Conservation (phyloP, 2,888 invertebrate species). For the Thelaira solivaga region DNA sequence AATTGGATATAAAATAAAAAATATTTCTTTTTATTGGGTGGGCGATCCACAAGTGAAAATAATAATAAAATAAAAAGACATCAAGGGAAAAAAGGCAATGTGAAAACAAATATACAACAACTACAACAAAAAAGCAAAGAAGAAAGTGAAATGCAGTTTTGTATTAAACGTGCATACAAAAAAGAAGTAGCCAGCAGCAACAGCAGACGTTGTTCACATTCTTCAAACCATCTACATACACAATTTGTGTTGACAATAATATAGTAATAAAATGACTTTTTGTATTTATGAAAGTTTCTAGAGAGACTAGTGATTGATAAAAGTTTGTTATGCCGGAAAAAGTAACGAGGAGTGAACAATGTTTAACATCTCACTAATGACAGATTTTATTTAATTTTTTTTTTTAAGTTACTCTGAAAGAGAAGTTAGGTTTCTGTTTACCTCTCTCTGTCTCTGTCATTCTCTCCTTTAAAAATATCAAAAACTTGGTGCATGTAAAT, state of each 20-base stretch:
- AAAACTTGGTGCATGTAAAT: no score
- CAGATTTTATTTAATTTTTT: no score
- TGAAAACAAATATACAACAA: no score
- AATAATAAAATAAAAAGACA: not conserved
- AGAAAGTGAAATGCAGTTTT: not conserved
- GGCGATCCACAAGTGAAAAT: constrained; percentile 36
- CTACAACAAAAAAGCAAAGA: constrained; percentile 10
- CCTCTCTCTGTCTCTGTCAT: no score
- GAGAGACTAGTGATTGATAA: no score
- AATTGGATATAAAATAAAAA: constrained; percentile 53
- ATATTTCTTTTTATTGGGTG: constrained; percentile 58
- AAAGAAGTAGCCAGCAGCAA: not conserved
- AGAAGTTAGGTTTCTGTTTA: no score
- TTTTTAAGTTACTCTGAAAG: no score
- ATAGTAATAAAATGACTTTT: not conserved
- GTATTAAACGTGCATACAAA: not conserved
- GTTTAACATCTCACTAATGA: no score
- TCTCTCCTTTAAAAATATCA: no score
- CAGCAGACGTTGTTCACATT: not conserved
- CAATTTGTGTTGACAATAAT: constrained; percentile 22
- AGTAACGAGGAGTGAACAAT: no score
- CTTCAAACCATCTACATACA: not conserved
- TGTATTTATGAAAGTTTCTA: not conserved
- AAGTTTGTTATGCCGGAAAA: no score
- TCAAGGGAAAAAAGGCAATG: constrained; percentile 12